Evolutionary conservation across 2,888 invertebrate species (phyloP).

Genomic region (Calliopum simillimum): DNA sequence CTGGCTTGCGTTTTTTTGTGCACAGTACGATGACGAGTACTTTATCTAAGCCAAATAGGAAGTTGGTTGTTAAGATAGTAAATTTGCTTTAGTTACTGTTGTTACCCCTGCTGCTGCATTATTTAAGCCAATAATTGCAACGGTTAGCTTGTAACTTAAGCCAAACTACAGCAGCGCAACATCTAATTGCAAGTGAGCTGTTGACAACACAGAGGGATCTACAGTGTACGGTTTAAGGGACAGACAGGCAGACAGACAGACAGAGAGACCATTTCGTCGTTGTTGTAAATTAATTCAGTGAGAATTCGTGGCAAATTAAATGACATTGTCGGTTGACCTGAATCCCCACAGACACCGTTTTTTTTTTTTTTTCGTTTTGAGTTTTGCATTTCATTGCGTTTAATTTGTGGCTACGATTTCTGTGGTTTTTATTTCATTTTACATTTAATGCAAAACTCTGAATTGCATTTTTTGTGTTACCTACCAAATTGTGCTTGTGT

Average conservation of each 20-base stretch:
- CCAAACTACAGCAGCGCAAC: too few relatives aligned
- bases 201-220: neutral
- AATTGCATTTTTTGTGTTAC: too few relatives aligned
- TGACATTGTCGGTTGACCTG: conserved; percentile 55
- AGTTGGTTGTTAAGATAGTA: too few relatives aligned
- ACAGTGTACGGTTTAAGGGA: neutral
- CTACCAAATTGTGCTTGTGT: neutral
- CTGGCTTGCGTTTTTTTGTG: too few relatives aligned
- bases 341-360: conserved; percentile 52
- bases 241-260: too few relatives aligned
- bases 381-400: conserved; percentile 1
- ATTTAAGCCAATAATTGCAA: conserved; percentile 18
- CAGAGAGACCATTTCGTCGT: neutral
- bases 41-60: too few relatives aligned
- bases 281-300: conserved; percentile 23
- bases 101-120: neutral
- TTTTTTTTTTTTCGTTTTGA: conserved; percentile 19
- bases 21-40: too few relatives aligned
- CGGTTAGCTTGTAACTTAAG: neutral
- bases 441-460: too few relatives aligned
- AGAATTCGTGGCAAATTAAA: conserved; percentile 30
- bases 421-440: neutral
- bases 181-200: neutral
- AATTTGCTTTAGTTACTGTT: too few relatives aligned
- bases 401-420: too few relatives aligned